These are phyloP conservation scores for Rhineura floridana DNA, from an alignment of 2,113 vertebrate genomes.

Conservation along the genomic window DNA sequence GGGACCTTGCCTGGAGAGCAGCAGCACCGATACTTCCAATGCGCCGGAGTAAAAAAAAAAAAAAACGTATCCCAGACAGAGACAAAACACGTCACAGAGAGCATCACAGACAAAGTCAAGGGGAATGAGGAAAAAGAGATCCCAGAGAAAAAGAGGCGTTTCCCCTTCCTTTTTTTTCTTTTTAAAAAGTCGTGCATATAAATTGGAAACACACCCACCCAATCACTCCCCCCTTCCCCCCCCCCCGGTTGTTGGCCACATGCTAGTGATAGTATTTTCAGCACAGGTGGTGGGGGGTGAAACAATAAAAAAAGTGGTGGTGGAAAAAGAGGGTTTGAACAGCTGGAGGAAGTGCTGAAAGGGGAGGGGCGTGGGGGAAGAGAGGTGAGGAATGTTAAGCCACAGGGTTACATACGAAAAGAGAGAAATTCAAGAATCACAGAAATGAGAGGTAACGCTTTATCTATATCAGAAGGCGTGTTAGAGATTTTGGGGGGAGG, in stretches of 20 bases:
- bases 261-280: conserved; percentile 86
- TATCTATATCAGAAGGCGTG: conserved; percentile 75
- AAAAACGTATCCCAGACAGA: conserved; percentile 70
- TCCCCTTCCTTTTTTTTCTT: conserved; percentile 18
- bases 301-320: conserved; percentile 42
- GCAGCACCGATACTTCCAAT: conserved; percentile 49
- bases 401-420: conserved; percentile 93
- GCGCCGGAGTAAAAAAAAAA: conserved; percentile 52
- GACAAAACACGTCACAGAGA: conserved; percentile 80
- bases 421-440: conserved; percentile 93
- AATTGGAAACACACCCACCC: not conserved
- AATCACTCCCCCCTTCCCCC: not conserved
- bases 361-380: conserved; percentile 8
- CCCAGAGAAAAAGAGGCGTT: conserved; percentile 37
- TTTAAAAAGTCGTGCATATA: conserved; percentile 59
- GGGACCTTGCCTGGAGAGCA: conserved; percentile 62
- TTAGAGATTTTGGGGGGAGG: conserved; percentile 41
- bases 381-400: conserved; percentile 78
- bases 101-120: conserved; percentile 75
- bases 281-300: conserved; percentile 55
- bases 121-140: conserved; percentile 62
- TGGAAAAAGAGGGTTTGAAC: conserved; percentile 61
- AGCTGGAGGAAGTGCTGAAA: conserved; percentile 66
- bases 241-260: conserved; percentile 83
- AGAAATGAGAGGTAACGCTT: conserved; percentile 88